Evolutionary conservation across 2,888 invertebrate species (phyloP).

Genomic region (Dasypogon diadema): DNA sequence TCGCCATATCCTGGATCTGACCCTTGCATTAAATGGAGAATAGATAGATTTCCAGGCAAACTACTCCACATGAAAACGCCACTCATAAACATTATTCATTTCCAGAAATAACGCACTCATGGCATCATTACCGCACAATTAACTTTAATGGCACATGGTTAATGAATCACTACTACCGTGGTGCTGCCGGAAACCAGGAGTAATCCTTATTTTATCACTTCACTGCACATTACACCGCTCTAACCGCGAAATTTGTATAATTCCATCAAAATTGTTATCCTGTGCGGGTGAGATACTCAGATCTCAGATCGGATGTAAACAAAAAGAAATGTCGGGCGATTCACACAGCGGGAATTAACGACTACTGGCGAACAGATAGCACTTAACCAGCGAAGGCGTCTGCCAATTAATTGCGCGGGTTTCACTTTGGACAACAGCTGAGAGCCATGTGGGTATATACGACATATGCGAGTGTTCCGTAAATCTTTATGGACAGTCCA

Average conservation of each 20-base stretch:
- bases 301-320: too few relatives aligned
- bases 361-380: not conserved
- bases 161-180: not conserved
- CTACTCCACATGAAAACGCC: not conserved
- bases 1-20: not conserved
- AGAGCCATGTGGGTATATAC: not conserved
- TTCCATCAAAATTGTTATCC: not conserved
- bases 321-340: too few relatives aligned
- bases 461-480: not conserved
- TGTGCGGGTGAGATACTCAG: not conserved
- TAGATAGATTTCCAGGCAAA: not conserved
- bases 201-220: not conserved
- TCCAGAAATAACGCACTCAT: slow-evolving; percentile 2
- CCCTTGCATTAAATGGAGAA: not conserved
- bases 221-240: not conserved
- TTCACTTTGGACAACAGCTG: slow-evolving; percentile 6
- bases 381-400: slow-evolving; percentile 6
- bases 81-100: not conserved
- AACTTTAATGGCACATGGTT: not conserved
- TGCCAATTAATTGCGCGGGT: slow-evolving; percentile 4
- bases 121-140: not conserved
- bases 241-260: not conserved
- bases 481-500: not conserved
- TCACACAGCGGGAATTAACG: not conserved
- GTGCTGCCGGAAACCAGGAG: not conserved